A percentile compares a stretch with the other conserved stretches of the same genome.
Evolutionary conservation across 2,113 vertebrate genomes (phyloP).

Genomic region (Panurus biarmicus): DNA sequence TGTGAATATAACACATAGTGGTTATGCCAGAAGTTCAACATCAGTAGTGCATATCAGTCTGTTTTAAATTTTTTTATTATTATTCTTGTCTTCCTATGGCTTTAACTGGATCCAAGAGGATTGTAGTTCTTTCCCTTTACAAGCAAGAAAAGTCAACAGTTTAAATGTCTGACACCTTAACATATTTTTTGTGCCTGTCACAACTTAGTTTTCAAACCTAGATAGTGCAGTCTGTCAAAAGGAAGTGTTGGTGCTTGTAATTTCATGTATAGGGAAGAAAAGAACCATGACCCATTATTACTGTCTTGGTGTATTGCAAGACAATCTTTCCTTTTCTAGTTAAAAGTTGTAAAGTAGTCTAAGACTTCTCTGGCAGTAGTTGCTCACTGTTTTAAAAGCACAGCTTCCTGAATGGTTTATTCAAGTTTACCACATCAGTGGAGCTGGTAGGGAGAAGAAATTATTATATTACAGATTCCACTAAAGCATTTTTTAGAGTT

Average conservation of each 20-base stretch:
- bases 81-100: neutral
- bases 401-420: neutral
- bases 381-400: neutral
- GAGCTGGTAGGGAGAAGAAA: neutral
- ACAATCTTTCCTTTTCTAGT: neutral
- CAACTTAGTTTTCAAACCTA: neutral
- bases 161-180: neutral
- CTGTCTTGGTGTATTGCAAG: neutral
- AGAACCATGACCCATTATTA: neutral
- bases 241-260: neutral
- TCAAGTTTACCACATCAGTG: neutral
- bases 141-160: neutral
- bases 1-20: neutral
- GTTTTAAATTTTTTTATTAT: neutral
- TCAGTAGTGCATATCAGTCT: neutral
- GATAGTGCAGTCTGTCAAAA: neutral
- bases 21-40: neutral
- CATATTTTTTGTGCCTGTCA: neutral
- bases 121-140: neutral
- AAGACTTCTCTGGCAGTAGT: neutral
- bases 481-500: neutral
- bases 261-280: neutral
- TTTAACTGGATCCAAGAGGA: neutral
- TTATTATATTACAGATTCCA: neutral
- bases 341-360: neutral